Evolutionary conservation across 2,797 vertebrate genomes (phyloP).

Genomic region (Eulemur mongoz): DNA sequence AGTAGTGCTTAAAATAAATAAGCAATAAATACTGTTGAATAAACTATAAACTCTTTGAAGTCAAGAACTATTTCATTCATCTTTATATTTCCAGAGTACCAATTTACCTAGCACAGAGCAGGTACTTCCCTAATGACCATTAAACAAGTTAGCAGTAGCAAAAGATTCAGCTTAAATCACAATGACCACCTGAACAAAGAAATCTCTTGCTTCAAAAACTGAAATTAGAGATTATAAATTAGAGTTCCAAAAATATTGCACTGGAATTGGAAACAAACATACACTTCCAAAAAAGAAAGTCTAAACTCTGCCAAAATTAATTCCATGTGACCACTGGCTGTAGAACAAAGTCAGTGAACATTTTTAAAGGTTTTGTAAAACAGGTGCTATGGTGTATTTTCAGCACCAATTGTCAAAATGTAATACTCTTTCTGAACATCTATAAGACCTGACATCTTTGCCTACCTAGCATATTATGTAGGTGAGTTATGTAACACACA

Average conservation of each 20-base stretch:
- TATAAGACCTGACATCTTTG: slow-evolving; percentile 43
- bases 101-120: not conserved
- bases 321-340: slow-evolving; percentile 12
- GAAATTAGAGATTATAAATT: slow-evolving; percentile 22
- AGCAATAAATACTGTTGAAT: not conserved
- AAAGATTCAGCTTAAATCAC: slow-evolving; percentile 21
- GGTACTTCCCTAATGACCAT: not conserved
- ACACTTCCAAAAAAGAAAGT: slow-evolving; percentile 40
- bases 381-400: slow-evolving; percentile 46
- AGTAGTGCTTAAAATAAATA: slow-evolving; percentile 35
- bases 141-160: not conserved
- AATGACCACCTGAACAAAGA: not conserved
- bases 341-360: slow-evolving; percentile 55
- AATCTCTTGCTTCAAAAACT: slow-evolving; percentile 49
- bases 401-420: slow-evolving; percentile 35
- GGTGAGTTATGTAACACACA: not conserved
- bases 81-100: not conserved
- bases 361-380: slow-evolving; percentile 54
- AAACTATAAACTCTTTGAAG: slow-evolving; percentile 1
- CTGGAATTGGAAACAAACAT: not conserved
- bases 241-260: not conserved
- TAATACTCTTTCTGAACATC: not conserved
- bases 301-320: slow-evolving; percentile 35
- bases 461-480: not conserved
- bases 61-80: not conserved